These are phyloP conservation scores for Morone saxatilis DNA, from an alignment of 2,113 vertebrate genomes.

Conservation along the genomic window DNA sequence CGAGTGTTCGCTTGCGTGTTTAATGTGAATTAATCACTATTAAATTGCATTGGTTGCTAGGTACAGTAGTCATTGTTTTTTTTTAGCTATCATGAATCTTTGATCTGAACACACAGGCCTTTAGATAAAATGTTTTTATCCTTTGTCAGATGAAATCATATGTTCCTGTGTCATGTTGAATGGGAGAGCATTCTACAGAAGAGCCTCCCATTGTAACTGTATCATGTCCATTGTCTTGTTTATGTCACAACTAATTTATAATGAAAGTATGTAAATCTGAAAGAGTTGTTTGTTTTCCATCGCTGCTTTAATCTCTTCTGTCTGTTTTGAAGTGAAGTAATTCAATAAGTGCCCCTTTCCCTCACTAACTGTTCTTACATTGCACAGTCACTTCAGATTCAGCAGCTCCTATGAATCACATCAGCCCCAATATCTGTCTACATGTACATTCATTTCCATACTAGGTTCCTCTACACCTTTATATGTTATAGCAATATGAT, in stretches of 20 bases:
- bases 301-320: conserved; percentile 47
- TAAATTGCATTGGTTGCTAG: neutral
- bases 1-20: neutral
- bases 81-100: conserved; percentile 22
- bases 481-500: conserved; percentile 10
- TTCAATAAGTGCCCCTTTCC: conserved; percentile 22
- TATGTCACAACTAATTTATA: conserved; percentile 47
- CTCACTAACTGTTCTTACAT: conserved; percentile 57
- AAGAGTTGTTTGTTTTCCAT: conserved; percentile 38
- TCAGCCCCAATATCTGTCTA: conserved; percentile 24
- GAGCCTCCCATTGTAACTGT: conserved; percentile 45
- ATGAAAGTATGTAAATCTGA: conserved; percentile 31
- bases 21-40: neutral
- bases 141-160: conserved; percentile 9
- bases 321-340: conserved; percentile 41
- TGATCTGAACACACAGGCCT: conserved; percentile 36
- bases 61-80: neutral
- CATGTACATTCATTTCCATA: conserved; percentile 6
- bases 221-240: conserved; percentile 45
- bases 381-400: conserved; percentile 37
- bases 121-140: conserved; percentile 19
- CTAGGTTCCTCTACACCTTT: conserved; percentile 6
- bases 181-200: conserved; percentile 37
- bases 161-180: conserved; percentile 38
- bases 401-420: conserved; percentile 36